A percentile compares a stretch with the other conserved stretches of the same genome.
Evolutionary conservation across 2,797 vertebrate species (phyloP).

Genomic region (Cynodonichthys magdalenae): DNA sequence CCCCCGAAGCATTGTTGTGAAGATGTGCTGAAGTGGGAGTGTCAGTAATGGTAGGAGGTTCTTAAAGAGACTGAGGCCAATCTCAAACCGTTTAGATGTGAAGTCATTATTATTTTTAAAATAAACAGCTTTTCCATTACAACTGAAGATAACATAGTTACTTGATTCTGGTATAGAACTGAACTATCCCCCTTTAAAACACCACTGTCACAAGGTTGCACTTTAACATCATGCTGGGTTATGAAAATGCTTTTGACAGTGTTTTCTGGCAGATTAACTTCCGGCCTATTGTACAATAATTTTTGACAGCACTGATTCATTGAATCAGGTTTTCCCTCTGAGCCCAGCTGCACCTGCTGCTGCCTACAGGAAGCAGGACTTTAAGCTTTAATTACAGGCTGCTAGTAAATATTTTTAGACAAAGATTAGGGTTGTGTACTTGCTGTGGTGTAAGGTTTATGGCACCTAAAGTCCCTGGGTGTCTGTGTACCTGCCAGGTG

Average conservation of each 20-base stretch:
- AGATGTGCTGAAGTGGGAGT: no score
- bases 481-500: constrained; percentile 26
- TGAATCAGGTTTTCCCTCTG: constrained; percentile 1
- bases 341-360: constrained; percentile 8
- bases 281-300: constrained; percentile 1
- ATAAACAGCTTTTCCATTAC: no score
- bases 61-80: no score
- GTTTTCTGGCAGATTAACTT: not conserved
- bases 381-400: constrained; percentile 12
- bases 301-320: constrained; percentile 10
- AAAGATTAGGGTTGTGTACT: not conserved
- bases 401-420: constrained; percentile 8
- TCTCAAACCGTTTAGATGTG: no score
- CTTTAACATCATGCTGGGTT: not conserved
- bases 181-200: no score
- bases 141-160: no score
- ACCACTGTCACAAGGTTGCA: no score
- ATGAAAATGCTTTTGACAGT: not conserved
- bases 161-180: no score
- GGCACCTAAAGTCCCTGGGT: not conserved
- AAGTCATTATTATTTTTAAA: no score
- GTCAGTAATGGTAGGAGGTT: no score
- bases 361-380: constrained; percentile 5
- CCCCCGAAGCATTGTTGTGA: no score
- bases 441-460: not conserved